Conservation (phyloP, 2,888 invertebrate genomes). For the Ennomos quercinarius region DNA sequence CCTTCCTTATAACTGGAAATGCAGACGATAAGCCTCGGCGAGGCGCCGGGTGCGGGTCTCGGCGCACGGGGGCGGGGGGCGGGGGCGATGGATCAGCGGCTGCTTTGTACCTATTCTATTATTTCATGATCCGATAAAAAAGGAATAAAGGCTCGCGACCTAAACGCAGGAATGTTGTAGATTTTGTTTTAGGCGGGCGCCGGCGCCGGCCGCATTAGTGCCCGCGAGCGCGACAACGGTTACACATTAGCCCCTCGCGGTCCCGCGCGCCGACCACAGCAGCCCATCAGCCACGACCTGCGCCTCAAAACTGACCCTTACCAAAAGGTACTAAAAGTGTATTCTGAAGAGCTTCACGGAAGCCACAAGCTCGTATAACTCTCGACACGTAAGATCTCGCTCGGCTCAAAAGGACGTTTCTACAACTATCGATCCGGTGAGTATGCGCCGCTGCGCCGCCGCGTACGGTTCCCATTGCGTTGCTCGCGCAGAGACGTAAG, state of each 20-base stretch:
- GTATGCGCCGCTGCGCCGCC: neutral
- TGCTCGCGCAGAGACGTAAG: slow-evolving; percentile 17
- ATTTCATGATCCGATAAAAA: slow-evolving; percentile 80
- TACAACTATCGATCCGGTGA: slow-evolving; percentile 1
- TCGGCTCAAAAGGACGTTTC: slow-evolving; percentile 16
- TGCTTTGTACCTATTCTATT: slow-evolving; percentile 77
- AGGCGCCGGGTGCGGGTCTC: slow-evolving; percentile 5
- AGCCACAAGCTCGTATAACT: slow-evolving; percentile 5
- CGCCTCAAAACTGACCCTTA: slow-evolving; percentile 17
- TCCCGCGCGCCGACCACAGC: slow-evolving; percentile 29
- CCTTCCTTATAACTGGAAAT: slow-evolving; percentile 12
- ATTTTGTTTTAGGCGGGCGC: slow-evolving; percentile 79
- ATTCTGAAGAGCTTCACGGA: slow-evolving; percentile 13
- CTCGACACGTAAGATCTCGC: neutral
- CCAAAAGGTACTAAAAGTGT: neutral
- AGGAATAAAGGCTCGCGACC: slow-evolving; percentile 72
- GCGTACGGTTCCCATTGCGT: slow-evolving; percentile 5
- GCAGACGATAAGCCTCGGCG: slow-evolving; percentile 15
- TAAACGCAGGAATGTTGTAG: slow-evolving; percentile 80
- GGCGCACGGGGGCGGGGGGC: too few species aligned
- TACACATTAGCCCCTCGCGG: slow-evolving; percentile 73
- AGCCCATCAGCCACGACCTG: slow-evolving; percentile 7
- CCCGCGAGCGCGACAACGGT: slow-evolving; percentile 66
- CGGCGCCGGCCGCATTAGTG: slow-evolving; percentile 82
- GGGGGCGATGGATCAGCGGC: slow-evolving; percentile 50